phyloP scores from a whole-genome alignment of 2,797 vertebrate genomes.

The Emys orbicularis region DNA sequence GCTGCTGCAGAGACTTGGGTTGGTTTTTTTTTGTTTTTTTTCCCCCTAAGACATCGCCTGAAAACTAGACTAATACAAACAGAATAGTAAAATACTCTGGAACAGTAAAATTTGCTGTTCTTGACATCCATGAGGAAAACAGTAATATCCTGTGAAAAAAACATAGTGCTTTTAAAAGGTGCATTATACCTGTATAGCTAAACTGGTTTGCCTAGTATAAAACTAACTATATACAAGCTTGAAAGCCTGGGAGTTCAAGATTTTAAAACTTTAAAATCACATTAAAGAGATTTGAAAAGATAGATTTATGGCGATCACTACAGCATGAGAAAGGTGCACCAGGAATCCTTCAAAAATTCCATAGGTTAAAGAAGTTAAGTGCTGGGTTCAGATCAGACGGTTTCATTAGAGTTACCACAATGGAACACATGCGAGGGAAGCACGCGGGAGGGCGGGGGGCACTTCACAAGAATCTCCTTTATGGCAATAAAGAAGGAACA shows the following conservation, averaged over 20 bases:
- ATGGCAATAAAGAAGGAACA: constrained; percentile 68
- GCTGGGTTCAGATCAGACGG: constrained; percentile 83
- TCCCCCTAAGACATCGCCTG: constrained; percentile 80
- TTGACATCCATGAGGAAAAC: constrained; percentile 87
- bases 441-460: constrained; percentile 54
- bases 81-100: constrained; percentile 85
- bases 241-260: constrained; percentile 82
- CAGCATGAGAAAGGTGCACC: constrained; percentile 88
- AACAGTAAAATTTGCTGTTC: constrained; percentile 85
- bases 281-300: constrained; percentile 83
- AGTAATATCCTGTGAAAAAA: constrained; percentile 85
- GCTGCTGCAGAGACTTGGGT: constrained; percentile 73
- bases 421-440: constrained; percentile 79
- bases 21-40: constrained; percentile 68
- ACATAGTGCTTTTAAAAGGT: constrained; percentile 86
- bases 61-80: constrained; percentile 86
- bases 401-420: constrained; percentile 81
- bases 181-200: constrained; percentile 83
- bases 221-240: constrained; percentile 86
- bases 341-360: constrained; percentile 84
- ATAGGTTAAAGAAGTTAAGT: constrained; percentile 83
- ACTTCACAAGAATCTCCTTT: constrained; percentile 79
- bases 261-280: constrained; percentile 85
- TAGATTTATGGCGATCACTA: constrained; percentile 84
- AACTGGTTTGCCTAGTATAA: constrained; percentile 82